Conservation (phyloP, 2,797 vertebrate species). For the Micromesistius poutassou region DNA sequence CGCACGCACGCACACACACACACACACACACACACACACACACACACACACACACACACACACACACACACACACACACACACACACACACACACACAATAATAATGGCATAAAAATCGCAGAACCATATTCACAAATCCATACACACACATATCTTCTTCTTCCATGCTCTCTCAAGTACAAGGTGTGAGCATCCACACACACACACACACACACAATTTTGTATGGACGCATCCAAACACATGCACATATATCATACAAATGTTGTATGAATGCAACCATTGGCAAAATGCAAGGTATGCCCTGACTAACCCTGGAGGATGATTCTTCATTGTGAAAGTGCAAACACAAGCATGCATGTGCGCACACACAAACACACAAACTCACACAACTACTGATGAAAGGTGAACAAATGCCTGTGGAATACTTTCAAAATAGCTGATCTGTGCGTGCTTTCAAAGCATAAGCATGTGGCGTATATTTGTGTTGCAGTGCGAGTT, state of each 20-base stretch:
- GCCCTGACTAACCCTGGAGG: no score
- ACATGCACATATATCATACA: background rate
- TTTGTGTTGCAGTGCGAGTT: background rate
- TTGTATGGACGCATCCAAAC: background rate
- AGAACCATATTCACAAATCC: no score
- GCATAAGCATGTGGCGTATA: no score
- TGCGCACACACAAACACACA: no score
- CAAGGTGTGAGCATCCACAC: background rate
- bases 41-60: constrained; percentile 9
- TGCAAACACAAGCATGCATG: no score
- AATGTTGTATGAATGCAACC: background rate
- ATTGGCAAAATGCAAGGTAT: background rate
- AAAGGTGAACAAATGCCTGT: no score
- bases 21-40: constrained; percentile 9
- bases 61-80: constrained; percentile 12
- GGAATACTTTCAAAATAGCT: no score
- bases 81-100: constrained; percentile 4
- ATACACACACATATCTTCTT: background rate
- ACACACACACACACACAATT: background rate
- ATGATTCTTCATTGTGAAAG: no score
- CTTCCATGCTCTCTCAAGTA: no score
- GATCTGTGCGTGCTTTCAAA: no score
- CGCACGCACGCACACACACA: constrained; percentile 1
- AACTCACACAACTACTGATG: no score
- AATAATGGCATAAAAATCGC: background rate